Evolutionary conservation across 2,888 invertebrate species (phyloP), one percentile per base, ranked within the genome.

Genomic region (Corbicula japonica): DNA sequence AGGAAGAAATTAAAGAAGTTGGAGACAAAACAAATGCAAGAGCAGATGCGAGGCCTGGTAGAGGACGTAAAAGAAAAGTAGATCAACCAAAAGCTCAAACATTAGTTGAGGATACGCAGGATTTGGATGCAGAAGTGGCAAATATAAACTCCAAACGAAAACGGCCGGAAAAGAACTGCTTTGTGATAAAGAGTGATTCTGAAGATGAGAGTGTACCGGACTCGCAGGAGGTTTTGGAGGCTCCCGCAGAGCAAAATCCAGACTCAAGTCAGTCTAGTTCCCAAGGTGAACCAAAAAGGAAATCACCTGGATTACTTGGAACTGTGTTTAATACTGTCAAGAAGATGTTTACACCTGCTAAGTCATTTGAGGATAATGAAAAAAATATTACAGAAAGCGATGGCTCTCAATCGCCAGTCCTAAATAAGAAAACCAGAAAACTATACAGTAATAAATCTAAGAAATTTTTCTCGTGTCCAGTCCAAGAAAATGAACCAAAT

Each of bases 201-300:
- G 77, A 83, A 34, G 75, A 61, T 15, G 80, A 75, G n/a, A 62
- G 72, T 34, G 26, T 82, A 12, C 48, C 82, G 34, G 82, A 82
- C 32, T 69, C 75, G 12, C 82, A 82, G 34, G 58, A 66, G n/a
- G n/a, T n/a, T n/a, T n/a, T n/a, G n/a, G n/a, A n/a, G n/a, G n/a
- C n/a, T n/a, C n/a, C n/a, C n/a, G n/a, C n/a, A n/a, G n/a, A n/a
- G n/a, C n/a, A n/a, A n/a, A n/a, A n/a, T n/a, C n/a, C n/a, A n/a
- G n/a, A n/a, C n/a, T n/a, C n/a, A n/a, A n/a, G n/a, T n/a, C n/a
- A n/a, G n/a, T n/a, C n/a, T n/a, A n/a, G n/a, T n/a, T n/a, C n/a
- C n/a, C n/a, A n/a, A n/a, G 15, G 41, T 15, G 15, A 41, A 41
- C 41, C 41, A 18, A 12, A 8, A 8, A 18, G 10, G 15, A 41